phyloP scores from a whole-genome alignment of 92 coral and sea anemone genomes.

The Phenganax stokvisi region DNA sequence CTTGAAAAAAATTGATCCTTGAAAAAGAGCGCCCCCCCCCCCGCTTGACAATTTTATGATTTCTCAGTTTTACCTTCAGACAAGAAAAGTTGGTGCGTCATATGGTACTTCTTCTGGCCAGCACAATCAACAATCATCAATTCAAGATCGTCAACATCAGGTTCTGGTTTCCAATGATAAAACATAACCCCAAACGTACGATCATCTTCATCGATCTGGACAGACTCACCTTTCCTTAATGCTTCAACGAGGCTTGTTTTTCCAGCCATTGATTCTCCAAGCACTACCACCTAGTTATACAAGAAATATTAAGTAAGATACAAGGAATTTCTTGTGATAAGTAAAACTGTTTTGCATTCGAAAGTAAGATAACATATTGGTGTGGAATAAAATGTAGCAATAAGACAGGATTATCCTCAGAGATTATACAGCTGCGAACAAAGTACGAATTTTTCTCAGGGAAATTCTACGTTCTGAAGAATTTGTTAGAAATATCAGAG shows the following conservation, averaged over 20 bases:
- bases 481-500: too few relatives aligned
- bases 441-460: too few relatives aligned
- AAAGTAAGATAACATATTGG: too few relatives aligned
- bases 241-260: conserved; percentile 77
- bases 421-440: too few relatives aligned
- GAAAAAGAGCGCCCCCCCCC: too few relatives aligned
- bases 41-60: too few relatives aligned
- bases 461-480: too few relatives aligned
- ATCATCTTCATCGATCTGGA: conserved; percentile 45
- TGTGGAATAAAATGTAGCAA: too few relatives aligned
- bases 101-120: conserved; percentile 81
- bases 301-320: conserved; percentile 62
- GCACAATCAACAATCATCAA: conserved; percentile 87
- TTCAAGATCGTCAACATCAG: conserved; percentile 60
- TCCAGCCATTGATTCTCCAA: conserved; percentile 91
- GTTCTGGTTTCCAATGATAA: conserved; percentile 63
- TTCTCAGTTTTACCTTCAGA: conserved; percentile 60
- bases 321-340: neutral
- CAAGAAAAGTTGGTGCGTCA: conserved; percentile 90
- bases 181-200: conserved; percentile 87
- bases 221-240: conserved; percentile 55
- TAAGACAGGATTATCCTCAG: too few relatives aligned
- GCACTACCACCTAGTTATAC: conserved; percentile 74
- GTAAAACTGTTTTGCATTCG: too few relatives aligned
- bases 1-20: neutral